These are phyloP conservation scores for Platanista minor DNA, from an alignment of 2,113 vertebrate species.

Conservation along the genomic window DNA sequence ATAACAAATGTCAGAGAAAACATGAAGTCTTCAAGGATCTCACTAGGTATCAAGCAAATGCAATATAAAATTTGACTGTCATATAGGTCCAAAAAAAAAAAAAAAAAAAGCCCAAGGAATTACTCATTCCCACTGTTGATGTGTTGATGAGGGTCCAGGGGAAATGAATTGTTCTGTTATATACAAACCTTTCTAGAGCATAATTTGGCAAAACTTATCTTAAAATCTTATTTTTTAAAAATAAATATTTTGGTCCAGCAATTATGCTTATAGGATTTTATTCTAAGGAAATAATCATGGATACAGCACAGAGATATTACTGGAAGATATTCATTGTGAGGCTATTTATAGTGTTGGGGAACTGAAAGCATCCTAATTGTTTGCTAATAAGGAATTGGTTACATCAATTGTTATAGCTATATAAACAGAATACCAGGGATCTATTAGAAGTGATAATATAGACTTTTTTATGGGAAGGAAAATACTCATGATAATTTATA, in stretches of 20 bases:
- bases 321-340: neutral
- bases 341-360: neutral
- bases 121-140: neutral
- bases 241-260: neutral
- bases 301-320: neutral
- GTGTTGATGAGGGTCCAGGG: neutral
- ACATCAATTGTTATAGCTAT: neutral
- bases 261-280: neutral
- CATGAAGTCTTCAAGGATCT: neutral
- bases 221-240: neutral
- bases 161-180: neutral
- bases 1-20: neutral
- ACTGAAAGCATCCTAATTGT: neutral
- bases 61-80: neutral
- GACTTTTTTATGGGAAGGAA: neutral
- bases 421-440: neutral
- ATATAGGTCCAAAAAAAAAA: neutral
- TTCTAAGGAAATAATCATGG: neutral
- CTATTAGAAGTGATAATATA: neutral
- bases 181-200: neutral
- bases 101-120: neutral
- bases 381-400: constrained; percentile 3
- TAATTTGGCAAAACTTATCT: neutral
- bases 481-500: neutral
- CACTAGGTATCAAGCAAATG: neutral